These are phyloP conservation scores for Pseudomyrmex concolor DNA, from an alignment of 1,140 invertebrate genomes.

Conservation along the genomic window DNA sequence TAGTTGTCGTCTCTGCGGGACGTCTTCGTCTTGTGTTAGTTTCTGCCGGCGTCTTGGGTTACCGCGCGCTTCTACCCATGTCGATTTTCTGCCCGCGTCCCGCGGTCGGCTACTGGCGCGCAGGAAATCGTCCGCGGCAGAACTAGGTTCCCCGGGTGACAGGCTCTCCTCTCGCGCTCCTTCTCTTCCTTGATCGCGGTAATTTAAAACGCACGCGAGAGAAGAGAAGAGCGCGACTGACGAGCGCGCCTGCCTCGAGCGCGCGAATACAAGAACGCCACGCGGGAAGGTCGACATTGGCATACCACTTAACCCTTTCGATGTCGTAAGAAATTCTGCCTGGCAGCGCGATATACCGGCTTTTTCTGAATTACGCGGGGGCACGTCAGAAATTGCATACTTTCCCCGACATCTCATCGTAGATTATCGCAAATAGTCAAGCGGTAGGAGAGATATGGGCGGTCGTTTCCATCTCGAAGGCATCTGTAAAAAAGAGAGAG, in stretches of 20 bases:
- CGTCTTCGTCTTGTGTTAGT: constrained; percentile 63
- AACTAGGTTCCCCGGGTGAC: constrained; percentile 42
- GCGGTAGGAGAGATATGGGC: neutral
- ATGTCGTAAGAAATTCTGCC: constrained; percentile 19
- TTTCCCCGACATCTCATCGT: constrained; percentile 1
- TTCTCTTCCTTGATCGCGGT: constrained; percentile 52
- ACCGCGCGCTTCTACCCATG: constrained; percentile 35
- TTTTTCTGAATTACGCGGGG: neutral
- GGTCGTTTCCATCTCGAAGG: neutral
- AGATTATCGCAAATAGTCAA: constrained; percentile 8
- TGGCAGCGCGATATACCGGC: constrained; percentile 5
- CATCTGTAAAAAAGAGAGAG: neutral
- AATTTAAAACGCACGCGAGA: constrained; percentile 43
- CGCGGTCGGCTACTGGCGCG: constrained; percentile 41
- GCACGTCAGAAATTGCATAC: constrained; percentile 6
- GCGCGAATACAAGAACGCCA: constrained; percentile 32
- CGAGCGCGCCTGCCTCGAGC: constrained; percentile 24
- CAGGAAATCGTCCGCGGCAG: constrained; percentile 20
- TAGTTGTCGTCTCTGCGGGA: constrained; percentile 79
- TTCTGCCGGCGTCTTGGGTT: constrained; percentile 40
- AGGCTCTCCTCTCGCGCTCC: neutral
- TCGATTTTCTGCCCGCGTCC: constrained; percentile 31
- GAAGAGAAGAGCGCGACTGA: neutral
- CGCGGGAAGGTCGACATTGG: constrained; percentile 28
- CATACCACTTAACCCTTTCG: constrained; percentile 48